phyloP scores from a whole-genome alignment of 2,888 invertebrate species.

The Lordiphosa fenestrarum region DNA sequence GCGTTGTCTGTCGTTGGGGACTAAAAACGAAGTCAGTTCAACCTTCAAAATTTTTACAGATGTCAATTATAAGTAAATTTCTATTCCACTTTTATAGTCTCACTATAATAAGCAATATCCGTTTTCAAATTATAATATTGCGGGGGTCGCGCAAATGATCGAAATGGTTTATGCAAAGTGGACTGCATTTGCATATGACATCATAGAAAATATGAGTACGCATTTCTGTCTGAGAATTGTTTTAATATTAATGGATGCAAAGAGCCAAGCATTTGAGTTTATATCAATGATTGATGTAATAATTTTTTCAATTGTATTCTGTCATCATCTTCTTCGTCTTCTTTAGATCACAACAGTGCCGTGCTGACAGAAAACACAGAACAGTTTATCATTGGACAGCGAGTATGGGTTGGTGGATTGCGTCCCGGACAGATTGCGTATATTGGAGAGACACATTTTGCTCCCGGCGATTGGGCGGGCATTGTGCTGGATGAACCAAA shows the following conservation, averaged over 20 bases:
- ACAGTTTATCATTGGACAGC: slow-evolving; percentile 96
- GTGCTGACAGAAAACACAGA: slow-evolving; percentile 95
- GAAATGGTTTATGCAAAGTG: slow-evolving; percentile 44
- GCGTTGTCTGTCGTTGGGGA: slow-evolving; percentile 23
- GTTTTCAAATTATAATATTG: slow-evolving; percentile 37
- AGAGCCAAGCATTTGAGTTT: slow-evolving; percentile 21
- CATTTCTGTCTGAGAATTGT: slow-evolving; percentile 8
- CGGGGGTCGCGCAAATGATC: slow-evolving; percentile 44
- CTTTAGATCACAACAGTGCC: slow-evolving; percentile 87
- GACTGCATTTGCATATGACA: slow-evolving; percentile 65
- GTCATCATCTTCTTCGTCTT: neutral
- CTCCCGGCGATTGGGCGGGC: slow-evolving; percentile 99
- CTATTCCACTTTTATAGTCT: neutral
- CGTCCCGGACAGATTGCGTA: slow-evolving; percentile 96
- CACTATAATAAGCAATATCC: slow-evolving; percentile 40
- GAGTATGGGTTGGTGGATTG: slow-evolving; percentile 95
- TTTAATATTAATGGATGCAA: slow-evolving; percentile 21
- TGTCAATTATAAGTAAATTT: slow-evolving; percentile 28
- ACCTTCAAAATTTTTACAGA: slow-evolving; percentile 9
- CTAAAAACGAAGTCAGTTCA: slow-evolving; percentile 5
- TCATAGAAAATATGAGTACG: slow-evolving; percentile 36
- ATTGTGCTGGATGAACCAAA: slow-evolving; percentile 96
- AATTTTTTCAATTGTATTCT: slow-evolving; percentile 22
- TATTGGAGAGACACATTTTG: slow-evolving; percentile 94
- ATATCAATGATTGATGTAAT: slow-evolving; percentile 26